phyloP scores from a whole-genome alignment of 2,888 invertebrate genomes.

The Megaustenia siamemsis region DNA sequence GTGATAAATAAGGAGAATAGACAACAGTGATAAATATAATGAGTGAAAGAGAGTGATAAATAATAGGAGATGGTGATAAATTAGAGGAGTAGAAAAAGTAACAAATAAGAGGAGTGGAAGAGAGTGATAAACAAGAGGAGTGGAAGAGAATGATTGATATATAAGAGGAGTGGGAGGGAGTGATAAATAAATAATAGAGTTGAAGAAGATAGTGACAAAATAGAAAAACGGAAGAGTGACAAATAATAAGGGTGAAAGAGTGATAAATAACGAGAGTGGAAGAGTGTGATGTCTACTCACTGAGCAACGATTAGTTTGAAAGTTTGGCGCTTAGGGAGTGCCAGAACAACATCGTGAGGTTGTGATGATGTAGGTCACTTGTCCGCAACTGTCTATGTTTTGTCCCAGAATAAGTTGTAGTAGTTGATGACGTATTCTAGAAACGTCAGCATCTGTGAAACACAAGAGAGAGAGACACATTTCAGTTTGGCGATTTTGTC shows the following conservation, averaged over 20 bases:
- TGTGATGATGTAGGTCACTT: not conserved
- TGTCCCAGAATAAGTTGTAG: slow-evolving; percentile 52
- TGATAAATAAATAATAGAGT: not conserved
- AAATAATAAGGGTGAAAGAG: not conserved
- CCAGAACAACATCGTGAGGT: slow-evolving; percentile 49
- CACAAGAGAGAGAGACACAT: too few species aligned
- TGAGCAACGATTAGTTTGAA: slow-evolving; percentile 18
- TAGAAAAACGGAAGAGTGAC: not conserved
- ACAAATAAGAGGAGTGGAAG: too few species aligned
- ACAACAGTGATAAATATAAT: too few species aligned
- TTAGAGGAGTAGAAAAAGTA: too few species aligned
- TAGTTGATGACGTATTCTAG: slow-evolving; percentile 43
- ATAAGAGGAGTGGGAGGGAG: not conserved
- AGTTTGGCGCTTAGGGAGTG: slow-evolving; percentile 56
- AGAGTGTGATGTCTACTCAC: not conserved
- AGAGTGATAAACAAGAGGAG: not conserved
- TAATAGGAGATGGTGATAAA: not conserved
- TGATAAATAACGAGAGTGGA: not conserved
- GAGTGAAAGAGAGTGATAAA: too few species aligned
- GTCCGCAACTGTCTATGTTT: slow-evolving; percentile 37
- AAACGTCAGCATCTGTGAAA: slow-evolving; percentile 50
- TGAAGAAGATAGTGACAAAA: not conserved
- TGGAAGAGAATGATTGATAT: not conserved
- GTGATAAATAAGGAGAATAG: not conserved
- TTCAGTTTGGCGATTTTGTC: too few species aligned